A percentile compares a stretch with the other conserved stretches of the same genome.
These are phyloP conservation scores for Phaenicophaeus curvirostris DNA, from an alignment of 2,797 vertebrate species.

Conservation along the genomic window DNA sequence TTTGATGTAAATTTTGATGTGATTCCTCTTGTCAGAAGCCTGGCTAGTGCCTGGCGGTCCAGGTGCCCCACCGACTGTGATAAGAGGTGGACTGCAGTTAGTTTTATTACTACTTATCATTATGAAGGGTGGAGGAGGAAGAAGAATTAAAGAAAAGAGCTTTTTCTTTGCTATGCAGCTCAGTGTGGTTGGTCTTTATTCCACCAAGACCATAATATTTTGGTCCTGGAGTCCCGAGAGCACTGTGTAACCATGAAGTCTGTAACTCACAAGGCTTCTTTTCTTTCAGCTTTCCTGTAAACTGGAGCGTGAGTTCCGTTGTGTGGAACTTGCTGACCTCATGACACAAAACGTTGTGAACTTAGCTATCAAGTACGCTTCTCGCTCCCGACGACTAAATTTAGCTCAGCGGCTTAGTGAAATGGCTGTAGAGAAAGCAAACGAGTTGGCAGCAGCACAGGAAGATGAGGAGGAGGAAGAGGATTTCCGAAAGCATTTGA, in stretches of 20 bases:
- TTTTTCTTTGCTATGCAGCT: neutral
- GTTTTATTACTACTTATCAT: neutral
- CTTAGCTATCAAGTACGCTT: conserved; percentile 93
- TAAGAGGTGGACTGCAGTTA: neutral
- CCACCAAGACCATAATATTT: neutral
- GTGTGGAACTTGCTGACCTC: conserved; percentile 90
- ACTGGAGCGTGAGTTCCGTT: conserved; percentile 93
- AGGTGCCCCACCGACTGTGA: neutral
- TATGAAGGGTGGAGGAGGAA: neutral
- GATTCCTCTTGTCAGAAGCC: neutral
- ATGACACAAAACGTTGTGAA: conserved; percentile 90
- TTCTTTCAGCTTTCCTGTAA: conserved; percentile 89
- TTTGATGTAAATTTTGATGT: neutral
- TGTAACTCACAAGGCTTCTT: neutral
- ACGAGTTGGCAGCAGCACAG: conserved; percentile 69
- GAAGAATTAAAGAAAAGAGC: neutral
- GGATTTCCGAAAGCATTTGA: conserved; percentile 66
- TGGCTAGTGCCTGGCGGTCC: neutral
- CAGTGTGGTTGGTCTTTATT: neutral
- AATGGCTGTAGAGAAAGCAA: conserved; percentile 87
- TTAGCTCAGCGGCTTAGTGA: conserved; percentile 90
- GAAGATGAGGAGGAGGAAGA: conserved; percentile 69
- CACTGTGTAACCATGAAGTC: neutral
- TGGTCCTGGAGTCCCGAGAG: too few species aligned
- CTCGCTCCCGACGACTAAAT: conserved; percentile 86